Conservation (phyloP, 2,888 invertebrate species). For the Pseudeuparius sepicola region DNA sequence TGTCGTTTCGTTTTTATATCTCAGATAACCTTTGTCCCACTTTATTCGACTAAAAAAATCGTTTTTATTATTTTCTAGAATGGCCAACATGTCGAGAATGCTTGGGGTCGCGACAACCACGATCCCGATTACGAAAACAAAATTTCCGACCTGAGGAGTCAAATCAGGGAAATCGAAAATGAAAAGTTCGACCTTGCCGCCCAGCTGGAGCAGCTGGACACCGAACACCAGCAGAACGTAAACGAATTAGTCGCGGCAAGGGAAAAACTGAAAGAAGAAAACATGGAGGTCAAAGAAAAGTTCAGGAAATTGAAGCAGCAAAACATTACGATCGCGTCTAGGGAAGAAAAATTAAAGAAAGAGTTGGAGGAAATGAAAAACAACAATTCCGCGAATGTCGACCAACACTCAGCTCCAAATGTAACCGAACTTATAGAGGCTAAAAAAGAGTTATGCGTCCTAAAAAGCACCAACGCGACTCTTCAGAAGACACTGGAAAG, state of each 20-base stretch:
- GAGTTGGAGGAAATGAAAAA: conserved; percentile 39
- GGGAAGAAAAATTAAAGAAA: conserved; percentile 39
- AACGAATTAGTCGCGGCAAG: conserved; percentile 34
- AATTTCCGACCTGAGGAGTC: conserved; percentile 30
- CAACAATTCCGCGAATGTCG: no score
- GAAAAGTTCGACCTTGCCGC: conserved; percentile 32
- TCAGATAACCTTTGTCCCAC: no score
- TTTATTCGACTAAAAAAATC: no score
- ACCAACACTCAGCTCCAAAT: no score
- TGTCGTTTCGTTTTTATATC: no score
- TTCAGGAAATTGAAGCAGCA: conserved; percentile 45
- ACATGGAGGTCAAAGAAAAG: conserved; percentile 38
- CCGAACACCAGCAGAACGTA: conserved; percentile 36
- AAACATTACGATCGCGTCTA: conserved; percentile 42
- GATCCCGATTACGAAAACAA: conserved; percentile 19
- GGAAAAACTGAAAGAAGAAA: conserved; percentile 34
- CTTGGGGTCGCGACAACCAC: conserved; percentile 4
- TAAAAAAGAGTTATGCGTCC: conserved; percentile 28
- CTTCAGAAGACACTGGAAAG: conserved; percentile 25
- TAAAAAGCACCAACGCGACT: conserved; percentile 24
- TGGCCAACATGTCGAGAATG: conserved; percentile 15
- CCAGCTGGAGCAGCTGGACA: conserved; percentile 36
- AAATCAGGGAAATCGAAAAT: conserved; percentile 29
- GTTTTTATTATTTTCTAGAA: no score
- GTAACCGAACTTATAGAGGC: conserved; percentile 28